Evolutionary conservation across 1,140 invertebrate species (phyloP), one percentile per base, ranked within the genome.

Genomic region (Pseudomyrmex dendroicus): DNA sequence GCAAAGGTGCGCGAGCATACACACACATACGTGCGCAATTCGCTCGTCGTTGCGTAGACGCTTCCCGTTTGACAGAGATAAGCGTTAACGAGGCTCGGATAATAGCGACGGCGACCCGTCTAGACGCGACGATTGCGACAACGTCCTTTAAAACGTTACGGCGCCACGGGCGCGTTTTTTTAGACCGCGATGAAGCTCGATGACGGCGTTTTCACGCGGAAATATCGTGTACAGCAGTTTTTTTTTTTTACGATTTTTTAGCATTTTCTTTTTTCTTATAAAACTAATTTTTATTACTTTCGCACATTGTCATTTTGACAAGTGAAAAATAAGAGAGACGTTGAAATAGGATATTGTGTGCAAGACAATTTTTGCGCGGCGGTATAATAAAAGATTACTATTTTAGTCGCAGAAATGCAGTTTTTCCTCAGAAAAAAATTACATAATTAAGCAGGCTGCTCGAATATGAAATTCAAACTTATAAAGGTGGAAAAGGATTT

Each of bases 1-100:
- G 12, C 7, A 50, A 48, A 76, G 73, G 57, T 52, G 17, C 44
- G 22, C 35, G 72, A 12, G 46, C 59, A n/a, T 8, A 17, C 48
- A 20, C 15, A 46, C 52, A 25, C 83, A 64, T 66, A 84, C 84
- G 89, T 89, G 78, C 83, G 88, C 87, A 89, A 90, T 82, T 74
- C 83, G 80, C 73, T 62, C 61, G 85, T 48, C 72, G 25, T 76
- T 76, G 76, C 76, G 66, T 72, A 87, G 87, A 83, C 54, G 83
- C 87, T 91, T 91, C 86, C 90, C 90, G 88, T 90, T 90, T 89
- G 85, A 72, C 86, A 80, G 83, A 91, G 90, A 90, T 89, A 90
- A 91, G 76, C 86, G 84, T 80, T 91, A 91, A 90, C 89, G 84
- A 89, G 86, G 82, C 72, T 82, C 85, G 88, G 90, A 90, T 90